Conservation (phyloP, 2,797 vertebrate species). For the Vireo griseus region DNA sequence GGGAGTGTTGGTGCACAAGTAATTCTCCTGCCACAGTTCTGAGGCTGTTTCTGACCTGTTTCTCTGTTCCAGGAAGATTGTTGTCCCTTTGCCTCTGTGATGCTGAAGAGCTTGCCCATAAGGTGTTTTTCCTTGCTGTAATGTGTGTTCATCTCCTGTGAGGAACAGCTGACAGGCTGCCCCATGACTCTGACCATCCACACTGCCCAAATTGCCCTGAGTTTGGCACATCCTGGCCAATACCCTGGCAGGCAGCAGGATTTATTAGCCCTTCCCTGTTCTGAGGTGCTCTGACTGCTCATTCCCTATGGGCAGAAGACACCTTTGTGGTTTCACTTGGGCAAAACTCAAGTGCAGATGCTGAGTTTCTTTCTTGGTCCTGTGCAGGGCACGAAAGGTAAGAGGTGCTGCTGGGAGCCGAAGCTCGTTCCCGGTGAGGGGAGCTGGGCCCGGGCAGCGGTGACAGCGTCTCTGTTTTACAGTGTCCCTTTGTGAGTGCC, state of each 20-base stretch:
- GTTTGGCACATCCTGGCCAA: neutral
- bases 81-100: neutral
- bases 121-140: neutral
- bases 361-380: neutral
- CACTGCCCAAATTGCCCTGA: neutral
- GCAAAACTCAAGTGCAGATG: neutral
- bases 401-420: accelerated
- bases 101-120: neutral
- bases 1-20: too few relatives aligned
- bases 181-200: neutral
- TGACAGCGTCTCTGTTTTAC: neutral
- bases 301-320: accelerated
- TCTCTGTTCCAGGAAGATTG: neutral
- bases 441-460: neutral
- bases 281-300: neutral
- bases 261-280: neutral
- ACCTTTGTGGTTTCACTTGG: accelerated
- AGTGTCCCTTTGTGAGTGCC: neutral
- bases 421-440: accelerated
- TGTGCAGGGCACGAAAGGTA: accelerated
- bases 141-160: accelerated
- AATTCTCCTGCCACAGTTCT: accelerated
- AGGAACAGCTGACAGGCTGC: neutral
- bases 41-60: neutral
- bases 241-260: accelerated